Evolutionary conservation across 1,140 invertebrate genomes (phyloP).

Genomic region (Drosophila yakuba): DNA sequence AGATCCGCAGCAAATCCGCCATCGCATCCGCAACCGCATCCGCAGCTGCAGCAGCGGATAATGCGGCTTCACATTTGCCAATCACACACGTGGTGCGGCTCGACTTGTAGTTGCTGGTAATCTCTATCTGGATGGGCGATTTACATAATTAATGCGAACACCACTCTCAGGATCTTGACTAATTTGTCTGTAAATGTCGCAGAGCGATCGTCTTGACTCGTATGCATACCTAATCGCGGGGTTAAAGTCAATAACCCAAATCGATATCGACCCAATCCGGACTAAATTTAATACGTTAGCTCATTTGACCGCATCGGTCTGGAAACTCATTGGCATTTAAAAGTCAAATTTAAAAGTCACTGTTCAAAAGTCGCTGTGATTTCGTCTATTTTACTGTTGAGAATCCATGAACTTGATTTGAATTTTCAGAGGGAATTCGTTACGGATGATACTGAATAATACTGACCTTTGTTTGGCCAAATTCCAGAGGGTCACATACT

Average conservation of each 20-base stretch:
- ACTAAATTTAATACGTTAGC: constrained; percentile 50
- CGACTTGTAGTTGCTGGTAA: constrained; percentile 8
- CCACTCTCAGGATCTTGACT: constrained; percentile 41
- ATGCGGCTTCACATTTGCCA: constrained; percentile 50
- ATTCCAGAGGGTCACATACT: background rate
- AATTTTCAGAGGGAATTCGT: constrained; percentile 48
- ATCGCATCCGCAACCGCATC: constrained; percentile 7
- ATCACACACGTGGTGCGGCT: constrained; percentile 11
- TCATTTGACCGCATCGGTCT: constrained; percentile 44
- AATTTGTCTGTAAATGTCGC: constrained; percentile 41
- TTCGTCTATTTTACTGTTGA: constrained; percentile 40
- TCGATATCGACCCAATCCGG: constrained; percentile 40
- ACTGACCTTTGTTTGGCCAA: constrained; percentile 51
- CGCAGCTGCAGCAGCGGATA: constrained; percentile 21
- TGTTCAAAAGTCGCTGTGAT: constrained; percentile 3
- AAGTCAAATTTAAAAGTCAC: constrained; percentile 56
- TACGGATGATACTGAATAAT: constrained; percentile 45
- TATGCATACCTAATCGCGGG: constrained; percentile 26
- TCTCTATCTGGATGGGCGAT: constrained; percentile 11
- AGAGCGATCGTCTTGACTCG: constrained; percentile 24
- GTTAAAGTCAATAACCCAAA: constrained; percentile 48
- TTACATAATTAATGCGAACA: constrained; percentile 43
- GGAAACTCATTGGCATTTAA: constrained; percentile 49
- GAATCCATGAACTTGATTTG: constrained; percentile 57
- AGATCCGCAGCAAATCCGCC: constrained; percentile 22